Evolutionary conservation across 1,140 invertebrate species (phyloP), one percentile per base, ranked within the genome.

Genomic region (Bilobella aurantiaca): DNA sequence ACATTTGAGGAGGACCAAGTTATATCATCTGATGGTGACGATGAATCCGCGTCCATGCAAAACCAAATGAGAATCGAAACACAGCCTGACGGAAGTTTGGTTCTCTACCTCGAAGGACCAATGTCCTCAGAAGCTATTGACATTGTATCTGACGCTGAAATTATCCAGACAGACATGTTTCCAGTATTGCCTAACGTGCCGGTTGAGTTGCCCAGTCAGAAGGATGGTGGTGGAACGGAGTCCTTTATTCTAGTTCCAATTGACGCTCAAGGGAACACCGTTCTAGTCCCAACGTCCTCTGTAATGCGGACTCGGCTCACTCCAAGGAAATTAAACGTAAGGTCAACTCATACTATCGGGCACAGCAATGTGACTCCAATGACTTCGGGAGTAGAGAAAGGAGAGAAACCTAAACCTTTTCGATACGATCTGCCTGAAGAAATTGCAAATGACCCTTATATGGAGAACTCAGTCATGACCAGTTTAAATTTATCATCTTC

Each of bases 221-320:
- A n/a, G n/a, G 57, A 58, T 28, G 57, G 21, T 29, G 57, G 29
- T 14, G 57, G 30, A 58, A 37, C 29, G 42, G 14, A 25, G 23
- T 37, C 59, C 2, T 61, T 23, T 25, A 61, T 61, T 16, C 23
- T 61, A 21, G 30, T 61, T 34, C 59, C 23, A n/a, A 25, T 61
- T 32, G 59, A 61, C 27, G 59, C 32, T 27, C 29, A 61, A 37
- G 59, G 59, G 32, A 61, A 32, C 29, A 61, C 23, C 25, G 29
- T 61, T 5, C 59, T 61, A 3, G 31, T 61, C 31, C 31, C 58
- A 14, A 21, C 58, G 27, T 27, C 57, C 34, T 42, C 34, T 8
- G 18, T 42, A 18, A 42, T 8, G 58, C 29, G 29, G 16, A 12
- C 12, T 32, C 57, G 3, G 25, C 29, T 12, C 3, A 60, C 27